These are phyloP conservation scores for Caiman crocodilus DNA, from an alignment of 2,797 vertebrate genomes.

Conservation along the genomic window DNA sequence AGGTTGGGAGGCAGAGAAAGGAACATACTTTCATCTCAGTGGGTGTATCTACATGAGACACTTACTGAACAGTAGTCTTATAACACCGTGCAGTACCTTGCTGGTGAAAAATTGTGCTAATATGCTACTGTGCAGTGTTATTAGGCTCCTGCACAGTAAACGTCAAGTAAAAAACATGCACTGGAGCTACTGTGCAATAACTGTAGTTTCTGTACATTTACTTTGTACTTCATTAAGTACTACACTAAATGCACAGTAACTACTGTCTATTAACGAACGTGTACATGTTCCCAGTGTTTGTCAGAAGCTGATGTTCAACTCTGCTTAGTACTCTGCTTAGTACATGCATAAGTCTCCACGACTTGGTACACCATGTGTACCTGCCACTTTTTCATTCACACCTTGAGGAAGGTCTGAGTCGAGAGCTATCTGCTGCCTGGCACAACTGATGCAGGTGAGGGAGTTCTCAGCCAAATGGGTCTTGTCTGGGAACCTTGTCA, in stretches of 20 bases:
- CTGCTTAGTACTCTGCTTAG: accelerated
- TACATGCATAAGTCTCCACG: not conserved
- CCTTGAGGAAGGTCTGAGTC: not conserved
- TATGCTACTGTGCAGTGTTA: too few relatives aligned
- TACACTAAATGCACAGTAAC: too few relatives aligned
- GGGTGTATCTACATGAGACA: too few relatives aligned
- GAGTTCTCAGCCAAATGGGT: not conserved
- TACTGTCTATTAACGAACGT: too few relatives aligned
- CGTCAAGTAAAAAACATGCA: too few relatives aligned
- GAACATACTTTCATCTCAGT: not conserved
- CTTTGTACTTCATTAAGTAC: too few relatives aligned
- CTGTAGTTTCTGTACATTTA: too few relatives aligned
- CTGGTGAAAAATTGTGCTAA: too few relatives aligned
- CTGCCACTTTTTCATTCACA: not conserved
- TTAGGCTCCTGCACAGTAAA: too few relatives aligned
- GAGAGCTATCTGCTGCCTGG: not conserved
- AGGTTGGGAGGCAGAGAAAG: not conserved
- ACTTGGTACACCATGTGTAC: not conserved
- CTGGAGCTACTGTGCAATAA: too few relatives aligned
- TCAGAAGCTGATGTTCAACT: not conserved
- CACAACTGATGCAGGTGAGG: not conserved
- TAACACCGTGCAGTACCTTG: too few relatives aligned
- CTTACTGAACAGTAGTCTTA: too few relatives aligned
- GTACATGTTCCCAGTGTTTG: not conserved
- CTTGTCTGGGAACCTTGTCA: constrained; percentile 40